Evolutionary conservation across 2,888 invertebrate species (phyloP).

Genomic region (Sinodicranocentrus sp.): DNA sequence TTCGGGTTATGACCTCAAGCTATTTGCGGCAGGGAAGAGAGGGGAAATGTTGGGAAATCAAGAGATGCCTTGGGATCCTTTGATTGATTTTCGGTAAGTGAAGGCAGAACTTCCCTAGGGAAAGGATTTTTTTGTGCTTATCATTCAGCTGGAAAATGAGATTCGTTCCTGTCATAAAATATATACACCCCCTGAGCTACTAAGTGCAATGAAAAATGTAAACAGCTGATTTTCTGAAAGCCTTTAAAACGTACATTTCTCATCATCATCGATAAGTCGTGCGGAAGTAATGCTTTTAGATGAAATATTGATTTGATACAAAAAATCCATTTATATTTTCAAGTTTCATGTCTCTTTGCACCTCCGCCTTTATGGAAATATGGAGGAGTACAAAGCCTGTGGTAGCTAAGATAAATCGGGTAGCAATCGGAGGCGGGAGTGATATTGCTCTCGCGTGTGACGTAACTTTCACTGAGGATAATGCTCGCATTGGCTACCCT

Average conservation of each 20-base stretch:
- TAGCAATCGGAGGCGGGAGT: slow-evolving; percentile 73
- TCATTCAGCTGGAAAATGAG: background rate
- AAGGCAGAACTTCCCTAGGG: no score
- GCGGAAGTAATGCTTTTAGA: no score
- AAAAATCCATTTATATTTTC: background rate
- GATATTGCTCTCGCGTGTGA: slow-evolving; percentile 74
- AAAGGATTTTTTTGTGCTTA: no score
- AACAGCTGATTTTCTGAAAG: no score
- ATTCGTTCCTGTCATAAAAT: no score
- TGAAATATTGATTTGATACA: no score
- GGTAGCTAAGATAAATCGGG: slow-evolving; percentile 69
- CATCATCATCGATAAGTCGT: no score
- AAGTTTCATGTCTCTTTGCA: slow-evolving; percentile 62
- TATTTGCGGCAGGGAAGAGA: slow-evolving; percentile 66
- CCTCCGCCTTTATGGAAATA: slow-evolving; percentile 71
- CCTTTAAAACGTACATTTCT: no score
- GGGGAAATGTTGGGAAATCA: slow-evolving; percentile 66
- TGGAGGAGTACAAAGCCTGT: slow-evolving; percentile 73
- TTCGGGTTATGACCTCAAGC: slow-evolving; percentile 72
- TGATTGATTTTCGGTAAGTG: slow-evolving; percentile 61
- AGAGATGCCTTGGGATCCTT: slow-evolving; percentile 70
- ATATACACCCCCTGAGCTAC: no score
- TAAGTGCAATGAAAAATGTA: no score
- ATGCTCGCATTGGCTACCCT: slow-evolving; percentile 69
- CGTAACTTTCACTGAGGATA: slow-evolving; percentile 71